Percentiles rank a stretch among this genome's conserved stretches.
These are phyloP conservation scores for Oreohelix idahoensis DNA, from an alignment of 1,140 invertebrate genomes.

Conservation along the genomic window DNA sequence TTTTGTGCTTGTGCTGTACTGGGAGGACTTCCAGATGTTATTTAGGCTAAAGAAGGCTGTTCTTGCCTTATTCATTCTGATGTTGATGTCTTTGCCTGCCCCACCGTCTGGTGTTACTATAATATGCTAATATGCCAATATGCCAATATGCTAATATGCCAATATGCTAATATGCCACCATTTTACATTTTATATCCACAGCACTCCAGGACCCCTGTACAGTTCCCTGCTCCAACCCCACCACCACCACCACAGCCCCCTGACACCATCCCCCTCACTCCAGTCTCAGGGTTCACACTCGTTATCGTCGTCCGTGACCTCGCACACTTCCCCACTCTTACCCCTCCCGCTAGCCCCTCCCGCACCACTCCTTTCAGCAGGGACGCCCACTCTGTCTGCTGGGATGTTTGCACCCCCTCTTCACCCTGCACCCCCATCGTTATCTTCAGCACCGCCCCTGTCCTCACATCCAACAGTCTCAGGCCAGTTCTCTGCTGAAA, in stretches of 20 bases:
- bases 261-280: conserved; percentile 15
- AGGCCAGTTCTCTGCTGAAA: conserved; percentile 47
- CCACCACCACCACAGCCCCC: conserved; percentile 50
- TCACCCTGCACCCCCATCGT: conserved; percentile 64
- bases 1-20: no score
- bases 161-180: no score
- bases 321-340: conserved; percentile 56
- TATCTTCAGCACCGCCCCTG: conserved; percentile 75
- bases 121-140: no score
- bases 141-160: no score
- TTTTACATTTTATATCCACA: neutral
- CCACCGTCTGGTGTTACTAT: no score
- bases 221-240: conserved; percentile 36
- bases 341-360: conserved; percentile 59
- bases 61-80: no score
- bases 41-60: no score
- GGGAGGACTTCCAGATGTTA: no score
- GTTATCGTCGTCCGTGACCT: conserved; percentile 57
- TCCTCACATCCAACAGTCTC: conserved; percentile 43
- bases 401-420: conserved; percentile 72
- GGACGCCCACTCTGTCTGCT: conserved; percentile 64
- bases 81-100: no score
- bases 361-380: conserved; percentile 79
- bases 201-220: neutral
- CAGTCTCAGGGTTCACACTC: conserved; percentile 42